Evolutionary conservation across 2,888 invertebrate genomes (phyloP).

Genomic region (Sicus ferrugineus): DNA sequence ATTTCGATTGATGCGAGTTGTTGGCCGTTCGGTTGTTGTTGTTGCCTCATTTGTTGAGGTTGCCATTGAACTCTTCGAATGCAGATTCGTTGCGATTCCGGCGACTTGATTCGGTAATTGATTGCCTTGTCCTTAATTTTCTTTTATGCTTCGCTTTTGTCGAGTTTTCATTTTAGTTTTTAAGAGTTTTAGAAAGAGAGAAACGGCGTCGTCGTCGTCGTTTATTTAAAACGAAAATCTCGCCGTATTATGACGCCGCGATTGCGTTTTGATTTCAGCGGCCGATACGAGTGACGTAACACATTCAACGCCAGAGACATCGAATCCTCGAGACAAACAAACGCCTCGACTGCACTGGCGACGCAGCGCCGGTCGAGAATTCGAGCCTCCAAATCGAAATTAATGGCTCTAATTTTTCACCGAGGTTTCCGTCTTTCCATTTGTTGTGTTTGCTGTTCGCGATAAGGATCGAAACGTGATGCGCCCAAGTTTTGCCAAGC

Average conservation of each 20-base stretch:
- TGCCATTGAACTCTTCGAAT: slow-evolving; percentile 16
- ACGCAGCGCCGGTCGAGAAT: too few relatives aligned
- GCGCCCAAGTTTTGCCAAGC: neutral
- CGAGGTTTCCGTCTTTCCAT: slow-evolving; percentile 4
- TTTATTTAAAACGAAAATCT: too few relatives aligned
- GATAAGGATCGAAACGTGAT: slow-evolving; percentile 14
- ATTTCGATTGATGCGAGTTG: neutral
- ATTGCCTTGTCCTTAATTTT: neutral
- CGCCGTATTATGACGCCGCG: too few relatives aligned
- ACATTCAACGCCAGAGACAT: neutral
- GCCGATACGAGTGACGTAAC: neutral
- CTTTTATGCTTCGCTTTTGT: neutral
- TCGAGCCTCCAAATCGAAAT: neutral
- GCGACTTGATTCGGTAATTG: too few relatives aligned
- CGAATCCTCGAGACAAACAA: too few relatives aligned
- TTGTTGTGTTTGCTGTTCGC: slow-evolving; percentile 7
- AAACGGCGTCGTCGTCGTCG: too few relatives aligned
- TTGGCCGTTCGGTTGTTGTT: neutral
- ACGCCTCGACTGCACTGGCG: too few relatives aligned
- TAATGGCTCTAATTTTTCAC: slow-evolving; percentile 16
- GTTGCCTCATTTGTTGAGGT: too few relatives aligned
- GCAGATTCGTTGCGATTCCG: too few relatives aligned
- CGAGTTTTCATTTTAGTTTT: neutral
- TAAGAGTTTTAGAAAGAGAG: too few relatives aligned
- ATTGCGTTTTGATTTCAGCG: too few relatives aligned